These are phyloP conservation scores for Euborellia annulipes DNA, from an alignment of 1,140 invertebrate species.

Conservation along the genomic window DNA sequence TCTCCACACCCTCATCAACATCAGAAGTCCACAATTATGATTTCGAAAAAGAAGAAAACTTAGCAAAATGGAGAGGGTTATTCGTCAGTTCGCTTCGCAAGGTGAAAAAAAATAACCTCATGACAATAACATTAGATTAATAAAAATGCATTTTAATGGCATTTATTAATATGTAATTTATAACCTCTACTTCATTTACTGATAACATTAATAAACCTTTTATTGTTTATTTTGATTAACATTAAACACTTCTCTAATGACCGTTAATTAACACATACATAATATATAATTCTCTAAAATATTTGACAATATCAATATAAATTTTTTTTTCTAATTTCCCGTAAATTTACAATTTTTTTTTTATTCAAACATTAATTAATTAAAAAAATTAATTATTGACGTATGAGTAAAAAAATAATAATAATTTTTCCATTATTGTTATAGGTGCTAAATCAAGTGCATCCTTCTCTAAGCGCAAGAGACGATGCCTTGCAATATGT, in stretches of 20 bases:
- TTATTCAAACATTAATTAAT: background rate
- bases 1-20: slow-evolving; percentile 33
- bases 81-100: slow-evolving; percentile 64
- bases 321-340: slow-evolving; percentile 1
- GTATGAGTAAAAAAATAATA: slow-evolving; percentile 1
- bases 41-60: slow-evolving; percentile 75
- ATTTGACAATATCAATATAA: background rate
- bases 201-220: no score
- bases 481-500: slow-evolving; percentile 88
- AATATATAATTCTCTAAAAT: background rate
- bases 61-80: slow-evolving; percentile 74
- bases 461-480: slow-evolving; percentile 67
- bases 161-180: no score
- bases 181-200: no score
- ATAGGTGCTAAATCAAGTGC: slow-evolving; percentile 79
- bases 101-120: slow-evolving; percentile 30
- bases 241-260: background rate
- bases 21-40: slow-evolving; percentile 59
- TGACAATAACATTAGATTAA: no score
- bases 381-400: background rate
- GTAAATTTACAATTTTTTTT: slow-evolving; percentile 1
- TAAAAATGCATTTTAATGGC: no score
- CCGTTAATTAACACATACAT: background rate
- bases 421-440: slow-evolving; percentile 18
- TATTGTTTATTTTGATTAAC: background rate